phyloP scores from a whole-genome alignment of 1,140 invertebrate genomes.

The Rhysida immarginata region DNA sequence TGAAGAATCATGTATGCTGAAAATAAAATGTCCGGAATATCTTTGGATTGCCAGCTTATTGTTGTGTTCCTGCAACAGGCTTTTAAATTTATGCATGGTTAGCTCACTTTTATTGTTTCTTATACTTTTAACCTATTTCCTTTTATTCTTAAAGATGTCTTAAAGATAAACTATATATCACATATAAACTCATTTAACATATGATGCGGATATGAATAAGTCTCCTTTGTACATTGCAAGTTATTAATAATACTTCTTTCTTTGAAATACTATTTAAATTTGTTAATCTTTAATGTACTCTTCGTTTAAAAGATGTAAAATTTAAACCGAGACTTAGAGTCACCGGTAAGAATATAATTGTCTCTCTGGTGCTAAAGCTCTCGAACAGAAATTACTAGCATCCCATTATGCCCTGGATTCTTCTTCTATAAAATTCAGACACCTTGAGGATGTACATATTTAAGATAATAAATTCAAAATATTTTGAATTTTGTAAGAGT shows the following conservation, averaged over 20 bases:
- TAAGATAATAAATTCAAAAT: neutral
- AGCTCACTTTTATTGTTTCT: neutral
- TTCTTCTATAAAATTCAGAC: no score
- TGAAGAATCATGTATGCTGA: neutral
- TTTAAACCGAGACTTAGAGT: no score
- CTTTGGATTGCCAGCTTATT: neutral
- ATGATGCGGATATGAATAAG: neutral
- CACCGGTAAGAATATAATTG: no score
- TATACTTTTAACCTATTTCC: neutral
- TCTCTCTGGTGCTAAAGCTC: no score
- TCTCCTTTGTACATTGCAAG: neutral
- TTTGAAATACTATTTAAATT: no score
- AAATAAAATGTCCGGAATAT: neutral
- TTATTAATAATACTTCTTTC: no score
- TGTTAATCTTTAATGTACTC: no score
- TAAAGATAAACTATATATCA: neutral
- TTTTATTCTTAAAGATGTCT: neutral
- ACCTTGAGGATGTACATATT: neutral
- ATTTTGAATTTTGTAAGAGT: neutral
- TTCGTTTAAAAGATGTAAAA: no score
- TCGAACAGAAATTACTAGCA: no score
- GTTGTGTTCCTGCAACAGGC: neutral
- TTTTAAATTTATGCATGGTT: neutral
- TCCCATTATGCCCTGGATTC: no score
- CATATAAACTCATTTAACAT: neutral